phyloP scores from a whole-genome alignment of 2,113 vertebrate species.

The Gambusia affinis region DNA sequence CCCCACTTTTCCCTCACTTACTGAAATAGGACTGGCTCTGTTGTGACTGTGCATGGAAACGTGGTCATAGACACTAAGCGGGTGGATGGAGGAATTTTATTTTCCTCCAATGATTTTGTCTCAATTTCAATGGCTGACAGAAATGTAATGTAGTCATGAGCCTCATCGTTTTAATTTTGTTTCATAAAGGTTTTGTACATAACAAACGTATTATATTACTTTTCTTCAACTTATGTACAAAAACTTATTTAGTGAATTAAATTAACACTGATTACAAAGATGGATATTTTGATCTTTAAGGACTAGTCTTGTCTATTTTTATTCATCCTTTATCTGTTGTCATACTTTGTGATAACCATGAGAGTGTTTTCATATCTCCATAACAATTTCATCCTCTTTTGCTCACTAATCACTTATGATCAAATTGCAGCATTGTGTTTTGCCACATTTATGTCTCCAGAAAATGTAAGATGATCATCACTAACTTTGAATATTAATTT shows the following conservation, averaged over 20 bases:
- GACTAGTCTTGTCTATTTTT: background rate
- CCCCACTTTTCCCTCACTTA: too few relatives aligned
- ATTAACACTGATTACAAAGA: background rate
- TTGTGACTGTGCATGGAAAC: background rate
- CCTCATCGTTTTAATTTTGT: too few relatives aligned
- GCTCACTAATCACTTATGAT: too few relatives aligned
- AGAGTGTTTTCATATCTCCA: too few relatives aligned
- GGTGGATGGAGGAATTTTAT: background rate
- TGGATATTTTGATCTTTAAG: background rate
- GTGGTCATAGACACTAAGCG: background rate
- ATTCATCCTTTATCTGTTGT: too few relatives aligned
- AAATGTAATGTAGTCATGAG: too few relatives aligned
- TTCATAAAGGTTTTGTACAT: too few relatives aligned
- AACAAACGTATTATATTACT: too few relatives aligned
- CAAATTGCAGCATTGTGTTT: background rate
- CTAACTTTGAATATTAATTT: background rate
- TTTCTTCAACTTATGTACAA: too few relatives aligned
- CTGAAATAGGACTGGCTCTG: too few relatives aligned
- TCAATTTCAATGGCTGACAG: background rate
- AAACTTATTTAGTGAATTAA: background rate
- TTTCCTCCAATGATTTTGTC: background rate
- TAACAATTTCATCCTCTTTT: too few relatives aligned
- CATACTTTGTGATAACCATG: too few relatives aligned
- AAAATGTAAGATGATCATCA: background rate
- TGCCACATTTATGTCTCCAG: background rate